Evolutionary conservation across 2,888 invertebrate genomes (phyloP).

Genomic region (Parascotia fuliginaria): DNA sequence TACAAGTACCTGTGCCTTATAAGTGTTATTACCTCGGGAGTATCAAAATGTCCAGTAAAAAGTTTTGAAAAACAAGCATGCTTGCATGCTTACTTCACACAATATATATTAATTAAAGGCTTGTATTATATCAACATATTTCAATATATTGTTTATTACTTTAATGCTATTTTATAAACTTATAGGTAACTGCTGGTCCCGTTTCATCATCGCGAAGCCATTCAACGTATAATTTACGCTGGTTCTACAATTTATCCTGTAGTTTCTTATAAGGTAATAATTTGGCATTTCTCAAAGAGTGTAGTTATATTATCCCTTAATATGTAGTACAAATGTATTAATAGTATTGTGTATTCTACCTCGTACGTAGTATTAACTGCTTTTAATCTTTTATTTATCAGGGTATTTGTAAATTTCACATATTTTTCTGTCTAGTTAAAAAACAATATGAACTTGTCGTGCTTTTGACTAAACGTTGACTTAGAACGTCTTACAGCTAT

Average conservation of each 20-base stretch:
- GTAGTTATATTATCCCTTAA: slow-evolving; percentile 20
- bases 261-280: slow-evolving; percentile 23
- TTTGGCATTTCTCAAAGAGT: slow-evolving; percentile 41
- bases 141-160: background rate
- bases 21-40: too few relatives aligned
- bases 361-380: slow-evolving; percentile 25
- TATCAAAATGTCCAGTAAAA: background rate
- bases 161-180: slow-evolving; percentile 7
- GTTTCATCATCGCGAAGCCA: slow-evolving; percentile 7
- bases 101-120: background rate
- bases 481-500: background rate
- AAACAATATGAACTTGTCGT: background rate
- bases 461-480: background rate
- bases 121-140: background rate
- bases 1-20: too few relatives aligned
- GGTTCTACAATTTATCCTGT: slow-evolving; percentile 18
- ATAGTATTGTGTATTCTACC: slow-evolving; percentile 43
- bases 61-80: too few relatives aligned
- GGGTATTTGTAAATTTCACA: slow-evolving; percentile 15
- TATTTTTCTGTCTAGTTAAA: background rate
- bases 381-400: slow-evolving; percentile 16
- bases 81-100: background rate
- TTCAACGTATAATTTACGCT: slow-evolving; percentile 6
- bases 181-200: slow-evolving; percentile 25
- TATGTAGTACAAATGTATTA: slow-evolving; percentile 37